Evolutionary conservation across 2,113 vertebrate species (phyloP).

Genomic region (Peromyscus leucopus): DNA sequence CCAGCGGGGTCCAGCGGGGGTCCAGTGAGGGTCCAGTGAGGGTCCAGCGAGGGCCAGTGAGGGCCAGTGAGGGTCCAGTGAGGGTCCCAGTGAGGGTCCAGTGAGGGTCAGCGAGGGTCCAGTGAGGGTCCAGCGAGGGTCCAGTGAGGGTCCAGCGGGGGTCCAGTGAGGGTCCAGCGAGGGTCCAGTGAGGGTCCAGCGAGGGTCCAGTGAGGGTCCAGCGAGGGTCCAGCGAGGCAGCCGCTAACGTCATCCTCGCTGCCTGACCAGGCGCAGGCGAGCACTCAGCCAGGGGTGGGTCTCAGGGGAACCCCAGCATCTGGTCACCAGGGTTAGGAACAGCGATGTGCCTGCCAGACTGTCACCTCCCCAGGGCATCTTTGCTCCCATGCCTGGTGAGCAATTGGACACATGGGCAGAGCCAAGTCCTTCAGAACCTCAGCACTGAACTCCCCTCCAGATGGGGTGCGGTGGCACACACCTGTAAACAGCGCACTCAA

Average conservation of each 20-base stretch:
- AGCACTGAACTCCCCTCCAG: neutral
- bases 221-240: neutral
- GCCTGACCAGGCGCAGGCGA: neutral
- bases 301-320: neutral
- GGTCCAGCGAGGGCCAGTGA: too few species aligned
- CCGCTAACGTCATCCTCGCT: neutral
- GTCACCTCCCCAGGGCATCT: neutral
- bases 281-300: too few species aligned
- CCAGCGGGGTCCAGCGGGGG: too few species aligned
- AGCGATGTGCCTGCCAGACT: neutral
- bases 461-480: neutral
- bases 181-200: too few species aligned
- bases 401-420: neutral
- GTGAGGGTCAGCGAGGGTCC: too few species aligned
- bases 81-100: too few species aligned
- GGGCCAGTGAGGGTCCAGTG: too few species aligned
- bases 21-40: too few species aligned
- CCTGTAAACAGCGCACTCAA: neutral
- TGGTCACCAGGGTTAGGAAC: neutral
- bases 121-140: too few species aligned
- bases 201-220: too few species aligned
- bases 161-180: too few species aligned
- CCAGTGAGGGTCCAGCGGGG: too few species aligned
- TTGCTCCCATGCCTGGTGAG: neutral
- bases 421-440: neutral